These are phyloP conservation scores for Eulimnadia texana DNA, from an alignment of 1,140 invertebrate species.

Conservation along the genomic window DNA sequence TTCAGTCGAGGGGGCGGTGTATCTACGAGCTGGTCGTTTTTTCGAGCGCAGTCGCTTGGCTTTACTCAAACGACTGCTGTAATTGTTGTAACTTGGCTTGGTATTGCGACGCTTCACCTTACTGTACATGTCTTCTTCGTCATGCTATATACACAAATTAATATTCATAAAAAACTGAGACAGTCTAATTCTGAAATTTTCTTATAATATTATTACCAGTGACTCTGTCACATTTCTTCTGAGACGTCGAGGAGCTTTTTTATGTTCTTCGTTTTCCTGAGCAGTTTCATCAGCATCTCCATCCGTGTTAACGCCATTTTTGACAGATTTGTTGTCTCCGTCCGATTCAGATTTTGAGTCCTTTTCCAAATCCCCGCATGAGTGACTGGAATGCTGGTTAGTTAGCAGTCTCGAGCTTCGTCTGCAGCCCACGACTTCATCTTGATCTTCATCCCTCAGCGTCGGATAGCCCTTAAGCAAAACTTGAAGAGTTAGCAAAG, in stretches of 20 bases:
- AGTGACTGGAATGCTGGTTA: background rate
- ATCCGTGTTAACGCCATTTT: background rate
- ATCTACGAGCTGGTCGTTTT: background rate
- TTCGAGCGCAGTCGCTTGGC: background rate
- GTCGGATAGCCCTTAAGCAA: too few relatives aligned
- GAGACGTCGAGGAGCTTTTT: background rate
- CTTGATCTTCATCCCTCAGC: background rate
- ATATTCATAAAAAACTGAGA: background rate
- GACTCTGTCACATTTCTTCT: background rate
- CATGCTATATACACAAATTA: background rate
- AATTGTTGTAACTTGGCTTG: background rate
- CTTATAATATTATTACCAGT: background rate
- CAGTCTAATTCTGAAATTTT: background rate
- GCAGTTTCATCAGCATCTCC: background rate
- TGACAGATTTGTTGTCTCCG: background rate
- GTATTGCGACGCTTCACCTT: background rate
- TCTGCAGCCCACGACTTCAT: background rate
- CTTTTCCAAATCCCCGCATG: background rate
- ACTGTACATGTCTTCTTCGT: conserved; percentile 3
- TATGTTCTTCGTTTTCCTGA: background rate
- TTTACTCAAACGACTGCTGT: background rate
- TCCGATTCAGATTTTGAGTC: background rate
- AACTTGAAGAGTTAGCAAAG: too few relatives aligned
- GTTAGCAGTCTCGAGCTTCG: background rate
- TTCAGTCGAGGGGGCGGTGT: background rate